Percentiles rank a stretch among this genome's conserved stretches.
phyloP scores from a whole-genome alignment of 2,797 vertebrate species.

The Threskiornis aethiopicus region DNA sequence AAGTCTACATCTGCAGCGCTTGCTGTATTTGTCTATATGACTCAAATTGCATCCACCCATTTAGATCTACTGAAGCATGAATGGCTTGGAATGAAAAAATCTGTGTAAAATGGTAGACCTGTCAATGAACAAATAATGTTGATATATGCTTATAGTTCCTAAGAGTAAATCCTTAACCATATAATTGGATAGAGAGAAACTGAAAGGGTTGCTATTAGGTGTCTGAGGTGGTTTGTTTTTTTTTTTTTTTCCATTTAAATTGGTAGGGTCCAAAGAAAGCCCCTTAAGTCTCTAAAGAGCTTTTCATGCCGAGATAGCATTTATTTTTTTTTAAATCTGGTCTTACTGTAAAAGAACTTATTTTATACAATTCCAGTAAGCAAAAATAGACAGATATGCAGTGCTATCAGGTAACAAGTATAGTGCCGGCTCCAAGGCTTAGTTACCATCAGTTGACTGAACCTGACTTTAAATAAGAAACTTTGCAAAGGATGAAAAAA shows the following conservation, averaged over 20 bases:
- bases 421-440: not conserved
- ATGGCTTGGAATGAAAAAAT: not conserved
- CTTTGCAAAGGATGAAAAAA: not conserved
- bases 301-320: not conserved
- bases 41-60: not conserved
- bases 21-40: slow-evolving; percentile 1
- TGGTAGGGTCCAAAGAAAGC: not conserved
- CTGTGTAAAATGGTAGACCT: not conserved
- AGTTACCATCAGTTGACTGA: not conserved
- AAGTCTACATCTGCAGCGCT: not conserved
- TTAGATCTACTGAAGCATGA: not conserved
- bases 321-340: not conserved
- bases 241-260: not conserved
- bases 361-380: not conserved
- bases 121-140: not conserved
- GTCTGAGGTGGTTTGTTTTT: not conserved
- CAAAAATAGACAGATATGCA: not conserved
- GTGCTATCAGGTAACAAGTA: not conserved
- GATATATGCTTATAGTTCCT: not conserved
- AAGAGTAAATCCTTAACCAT: not conserved
- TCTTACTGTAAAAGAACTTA: not conserved
- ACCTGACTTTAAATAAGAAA: not conserved
- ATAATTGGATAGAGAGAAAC: not conserved
- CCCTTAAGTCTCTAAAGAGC: not conserved
- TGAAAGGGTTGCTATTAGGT: not conserved